phyloP scores from a whole-genome alignment of 2,888 invertebrate genomes.

The Orchesella flavescens region DNA sequence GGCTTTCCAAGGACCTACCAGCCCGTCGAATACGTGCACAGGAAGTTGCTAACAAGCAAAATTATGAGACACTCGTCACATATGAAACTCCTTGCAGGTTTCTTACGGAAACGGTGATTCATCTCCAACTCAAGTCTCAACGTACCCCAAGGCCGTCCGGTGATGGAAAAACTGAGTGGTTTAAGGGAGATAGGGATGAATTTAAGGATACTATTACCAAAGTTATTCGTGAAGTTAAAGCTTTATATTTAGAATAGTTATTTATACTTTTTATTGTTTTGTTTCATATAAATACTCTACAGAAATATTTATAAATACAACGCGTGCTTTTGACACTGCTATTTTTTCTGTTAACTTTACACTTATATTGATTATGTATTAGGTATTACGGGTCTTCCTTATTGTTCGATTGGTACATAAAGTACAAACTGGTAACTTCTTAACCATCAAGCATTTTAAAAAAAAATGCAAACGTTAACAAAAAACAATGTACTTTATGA shows the following conservation, averaged over 20 bases:
- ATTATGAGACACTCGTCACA: slow-evolving; percentile 6
- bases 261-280: no score
- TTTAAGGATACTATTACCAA: slow-evolving; percentile 36
- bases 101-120: slow-evolving; percentile 54
- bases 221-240: slow-evolving; percentile 42
- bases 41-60: slow-evolving; percentile 42
- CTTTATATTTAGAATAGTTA: background rate
- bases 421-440: no score
- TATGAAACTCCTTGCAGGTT: slow-evolving; percentile 40
- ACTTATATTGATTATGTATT: no score
- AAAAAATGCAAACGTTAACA: no score
- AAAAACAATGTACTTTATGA: no score
- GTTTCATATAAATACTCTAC: no score
- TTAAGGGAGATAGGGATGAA: slow-evolving; percentile 23
- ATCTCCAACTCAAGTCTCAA: slow-evolving; percentile 35
- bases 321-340: no score
- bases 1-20: slow-evolving; percentile 39
- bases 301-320: no score
- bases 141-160: slow-evolving; percentile 10
- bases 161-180: slow-evolving; percentile 62
- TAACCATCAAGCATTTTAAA: no score
- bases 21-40: slow-evolving; percentile 42
- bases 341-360: no score
- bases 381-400: no score
- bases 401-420: no score